Conservation (phyloP, 2,888 invertebrate species). For the Drosophila cognata region DNA sequence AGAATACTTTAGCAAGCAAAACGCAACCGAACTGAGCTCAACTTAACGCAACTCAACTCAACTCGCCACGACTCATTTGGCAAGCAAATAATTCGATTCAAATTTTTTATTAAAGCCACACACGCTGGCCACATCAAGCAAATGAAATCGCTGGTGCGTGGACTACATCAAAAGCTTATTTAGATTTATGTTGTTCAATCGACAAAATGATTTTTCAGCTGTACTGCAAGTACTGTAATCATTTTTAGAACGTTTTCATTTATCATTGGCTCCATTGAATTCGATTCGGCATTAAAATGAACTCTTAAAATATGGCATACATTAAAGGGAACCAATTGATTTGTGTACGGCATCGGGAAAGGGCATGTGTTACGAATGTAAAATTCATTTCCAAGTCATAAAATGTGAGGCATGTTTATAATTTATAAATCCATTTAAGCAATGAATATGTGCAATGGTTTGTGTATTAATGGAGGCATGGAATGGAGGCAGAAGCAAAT, state of each 20-base stretch:
- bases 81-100: slow-evolving; percentile 62
- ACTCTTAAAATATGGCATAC: slow-evolving; percentile 39
- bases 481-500: neutral
- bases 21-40: slow-evolving; percentile 5
- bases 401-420: neutral
- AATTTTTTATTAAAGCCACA: slow-evolving; percentile 53
- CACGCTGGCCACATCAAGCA: slow-evolving; percentile 44
- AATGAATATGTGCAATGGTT: neutral
- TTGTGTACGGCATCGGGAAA: neutral
- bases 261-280: slow-evolving; percentile 41
- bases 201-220: slow-evolving; percentile 38
- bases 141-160: slow-evolving; percentile 46
- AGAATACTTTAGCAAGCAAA: slow-evolving; percentile 23
- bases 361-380: slow-evolving; percentile 8
- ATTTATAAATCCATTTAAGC: slow-evolving; percentile 5
- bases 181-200: slow-evolving; percentile 56
- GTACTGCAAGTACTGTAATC: slow-evolving; percentile 42
- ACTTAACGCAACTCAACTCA: slow-evolving; percentile 3
- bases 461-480: neutral
- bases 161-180: slow-evolving; percentile 44
- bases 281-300: slow-evolving; percentile 36
- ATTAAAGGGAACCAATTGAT: slow-evolving; percentile 25
- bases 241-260: slow-evolving; percentile 38
- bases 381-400: slow-evolving; percentile 2
- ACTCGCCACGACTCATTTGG: slow-evolving; percentile 16